Conservation (phyloP, 2,113 vertebrate species). For the Anhinga rufa region DNA sequence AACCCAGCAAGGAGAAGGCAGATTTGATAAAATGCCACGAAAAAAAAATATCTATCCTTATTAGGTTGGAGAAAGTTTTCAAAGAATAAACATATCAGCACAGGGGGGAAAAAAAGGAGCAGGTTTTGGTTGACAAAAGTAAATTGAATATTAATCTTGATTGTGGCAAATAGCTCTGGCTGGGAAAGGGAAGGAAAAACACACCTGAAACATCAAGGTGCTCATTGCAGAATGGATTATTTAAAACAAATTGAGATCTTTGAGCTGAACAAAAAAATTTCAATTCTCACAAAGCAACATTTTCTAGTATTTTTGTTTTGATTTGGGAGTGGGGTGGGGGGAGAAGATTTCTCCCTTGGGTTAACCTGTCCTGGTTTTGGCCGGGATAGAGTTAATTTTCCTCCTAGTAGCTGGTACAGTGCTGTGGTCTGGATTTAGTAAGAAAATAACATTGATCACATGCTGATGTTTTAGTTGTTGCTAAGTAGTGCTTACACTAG, state of each 20-base stretch:
- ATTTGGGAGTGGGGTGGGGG: not conserved
- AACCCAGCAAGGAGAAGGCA: not conserved
- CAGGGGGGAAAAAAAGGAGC: fast-evolving
- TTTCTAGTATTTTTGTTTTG: not conserved
- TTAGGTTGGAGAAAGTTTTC: constrained; percentile 11
- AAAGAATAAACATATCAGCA: not conserved
- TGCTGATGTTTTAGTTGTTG: no score
- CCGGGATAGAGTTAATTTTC: no score
- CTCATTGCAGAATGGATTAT: not conserved
- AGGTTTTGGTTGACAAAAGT: not conserved
- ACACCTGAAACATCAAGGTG: not conserved
- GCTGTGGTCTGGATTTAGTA: no score
- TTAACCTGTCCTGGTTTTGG: not conserved
- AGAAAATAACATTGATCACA: no score
- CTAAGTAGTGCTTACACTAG: no score
- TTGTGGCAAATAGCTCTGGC: not conserved
- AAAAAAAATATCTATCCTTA: constrained; percentile 25
- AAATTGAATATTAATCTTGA: not conserved
- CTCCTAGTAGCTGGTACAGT: no score
- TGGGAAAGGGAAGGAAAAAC: not conserved
- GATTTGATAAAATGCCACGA: not conserved
- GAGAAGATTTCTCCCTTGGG: not conserved
- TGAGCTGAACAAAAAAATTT: not conserved
- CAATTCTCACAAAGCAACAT: not conserved
- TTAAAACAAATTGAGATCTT: not conserved